Evolutionary conservation across 1,140 invertebrate genomes (phyloP).

Genomic region (Trichomalopsis sarcophagae): DNA sequence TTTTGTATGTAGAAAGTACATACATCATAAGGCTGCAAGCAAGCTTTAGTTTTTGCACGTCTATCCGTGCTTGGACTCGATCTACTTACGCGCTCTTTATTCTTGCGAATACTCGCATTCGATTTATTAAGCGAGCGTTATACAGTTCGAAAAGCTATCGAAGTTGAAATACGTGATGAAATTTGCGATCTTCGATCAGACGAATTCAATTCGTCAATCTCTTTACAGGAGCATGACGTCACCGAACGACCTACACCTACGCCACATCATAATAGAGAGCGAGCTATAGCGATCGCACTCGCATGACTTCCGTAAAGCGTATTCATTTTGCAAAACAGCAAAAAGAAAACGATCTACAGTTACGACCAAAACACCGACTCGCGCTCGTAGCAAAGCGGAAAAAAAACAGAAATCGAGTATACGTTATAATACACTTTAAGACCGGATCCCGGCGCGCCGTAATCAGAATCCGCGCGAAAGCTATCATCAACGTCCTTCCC

Average conservation of each 20-base stretch:
- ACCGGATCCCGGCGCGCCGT: no score
- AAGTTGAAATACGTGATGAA: no score
- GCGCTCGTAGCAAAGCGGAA: no score
- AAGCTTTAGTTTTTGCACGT: background rate
- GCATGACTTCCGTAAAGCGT: background rate
- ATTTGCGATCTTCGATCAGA: no score
- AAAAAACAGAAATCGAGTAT: no score
- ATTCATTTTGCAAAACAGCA: background rate
- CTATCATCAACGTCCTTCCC: conserved; percentile 16
- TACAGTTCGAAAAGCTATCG: no score
- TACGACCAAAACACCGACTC: background rate
- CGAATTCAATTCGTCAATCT: background rate
- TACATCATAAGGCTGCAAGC: no score
- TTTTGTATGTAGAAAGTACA: background rate
- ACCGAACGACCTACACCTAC: background rate
- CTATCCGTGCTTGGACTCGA: background rate
- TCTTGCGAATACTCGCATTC: no score
- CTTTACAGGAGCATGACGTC: background rate
- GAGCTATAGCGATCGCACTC: background rate
- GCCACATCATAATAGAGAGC: background rate
- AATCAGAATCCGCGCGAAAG: background rate
- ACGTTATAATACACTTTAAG: no score
- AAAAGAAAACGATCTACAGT: no score
- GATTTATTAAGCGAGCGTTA: background rate
- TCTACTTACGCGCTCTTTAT: background rate